These are phyloP conservation scores for Nematostella vectensis DNA, from an alignment of 92 coral and sea anemone species.

Conservation along the genomic window DNA sequence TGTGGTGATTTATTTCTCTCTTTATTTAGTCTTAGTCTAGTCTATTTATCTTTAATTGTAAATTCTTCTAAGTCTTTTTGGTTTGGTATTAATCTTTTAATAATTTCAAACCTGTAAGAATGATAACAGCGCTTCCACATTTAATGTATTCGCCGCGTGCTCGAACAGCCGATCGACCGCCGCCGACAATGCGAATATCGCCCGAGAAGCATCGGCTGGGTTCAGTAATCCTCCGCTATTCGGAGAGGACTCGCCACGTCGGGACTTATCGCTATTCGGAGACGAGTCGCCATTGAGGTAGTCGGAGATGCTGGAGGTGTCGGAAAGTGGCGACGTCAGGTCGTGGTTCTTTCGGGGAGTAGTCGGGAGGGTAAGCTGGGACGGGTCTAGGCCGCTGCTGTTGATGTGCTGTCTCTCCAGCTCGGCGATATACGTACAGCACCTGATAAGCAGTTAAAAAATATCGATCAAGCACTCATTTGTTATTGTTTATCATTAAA, in stretches of 20 bases:
- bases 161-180: slow-evolving; percentile 97
- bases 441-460: slow-evolving; percentile 43
- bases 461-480: not conserved
- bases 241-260: slow-evolving; percentile 54
- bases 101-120: slow-evolving; percentile 53
- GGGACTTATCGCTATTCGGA: slow-evolving; percentile 56
- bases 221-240: slow-evolving; percentile 65
- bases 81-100: no score
- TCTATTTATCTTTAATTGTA: no score
- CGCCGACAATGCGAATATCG: slow-evolving; percentile 91
- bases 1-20: no score
- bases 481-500: no score
- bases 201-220: slow-evolving; percentile 87
- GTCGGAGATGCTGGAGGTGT: slow-evolving; percentile 81
- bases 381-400: slow-evolving; percentile 42
- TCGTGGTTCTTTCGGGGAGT: slow-evolving; percentile 53
- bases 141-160: slow-evolving; percentile 88
- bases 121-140: slow-evolving; percentile 60
- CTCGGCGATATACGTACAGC: slow-evolving; percentile 85
- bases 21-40: no score
- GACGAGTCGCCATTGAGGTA: slow-evolving; percentile 80
- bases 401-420: slow-evolving; percentile 75
- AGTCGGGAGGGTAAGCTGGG: slow-evolving; percentile 33
- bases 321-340: slow-evolving; percentile 82
- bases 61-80: not conserved